Base-by-base conservation (phyloP, 2,797 vertebrate species). In the Cyclopterus lumpus region DNA sequence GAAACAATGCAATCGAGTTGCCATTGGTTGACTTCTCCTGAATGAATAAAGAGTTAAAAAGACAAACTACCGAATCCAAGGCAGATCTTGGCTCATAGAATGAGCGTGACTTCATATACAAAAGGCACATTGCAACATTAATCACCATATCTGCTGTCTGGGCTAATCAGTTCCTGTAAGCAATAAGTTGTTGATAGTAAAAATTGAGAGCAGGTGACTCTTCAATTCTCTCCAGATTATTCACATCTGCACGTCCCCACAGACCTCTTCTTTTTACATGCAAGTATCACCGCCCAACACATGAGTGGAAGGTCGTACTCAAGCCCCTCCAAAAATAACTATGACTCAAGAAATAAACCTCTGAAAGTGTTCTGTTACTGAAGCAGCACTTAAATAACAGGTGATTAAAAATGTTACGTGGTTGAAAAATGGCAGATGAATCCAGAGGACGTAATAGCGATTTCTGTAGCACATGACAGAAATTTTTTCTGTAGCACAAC, bases 151-250 rank as follows among this genome's bases (percentile, higher is more conserved):
- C 76, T 8, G 9, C 80, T 76, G 76, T 76, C 80, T 51, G 48
- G 58, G 49, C 66, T 82, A 84, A 91, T 91, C 85, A 86, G 49
- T 65, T 71, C 38, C 61, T 81, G 63, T 69, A 54, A 81, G 81
- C 57, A 75, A 65, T 65, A 75, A 49, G 42, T 15, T 80, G 80
- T 73, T 84, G 84, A 87, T 67, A 72, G 75, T 66, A 77, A 78
- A 88, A 88, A 88, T 74, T 83, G 74, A 75, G 83, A 82, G 58
- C 83, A 82, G 83, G 71, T 80, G 74, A 74, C 73, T 71, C 54
- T 65, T 62, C 54, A 55, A 53, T 68, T 81, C 48, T 76, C 44
- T 77, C 32, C 58, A 75, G 66, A 79, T 64, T 38, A 60, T 58
- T 79, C 75, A 82, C 63, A 79, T 85, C 70, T 85, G 81, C 54